Conservation (phyloP, 64 coral and sea anemone species). For the Actinia tenebrosa region DNA sequence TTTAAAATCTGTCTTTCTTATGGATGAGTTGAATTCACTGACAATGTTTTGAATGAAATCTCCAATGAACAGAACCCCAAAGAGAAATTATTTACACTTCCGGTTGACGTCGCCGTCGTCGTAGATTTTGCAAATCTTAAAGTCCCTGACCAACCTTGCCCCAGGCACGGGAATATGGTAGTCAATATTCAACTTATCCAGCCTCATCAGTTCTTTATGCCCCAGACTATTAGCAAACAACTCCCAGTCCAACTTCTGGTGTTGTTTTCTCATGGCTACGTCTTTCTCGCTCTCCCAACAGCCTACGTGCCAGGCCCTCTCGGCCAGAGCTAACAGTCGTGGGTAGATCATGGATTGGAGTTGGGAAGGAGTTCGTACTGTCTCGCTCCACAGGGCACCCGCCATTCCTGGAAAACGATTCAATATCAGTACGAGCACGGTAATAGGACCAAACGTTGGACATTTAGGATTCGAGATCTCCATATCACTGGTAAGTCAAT, state of each 20-base stretch:
- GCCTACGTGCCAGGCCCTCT: slow-evolving; percentile 83
- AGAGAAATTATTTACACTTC: too few species aligned
- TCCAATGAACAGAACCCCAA: too few species aligned
- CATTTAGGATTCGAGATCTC: too few species aligned
- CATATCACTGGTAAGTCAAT: too few species aligned
- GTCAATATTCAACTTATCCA: slow-evolving; percentile 75
- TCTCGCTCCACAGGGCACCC: slow-evolving; percentile 84
- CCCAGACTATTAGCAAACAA: slow-evolving; percentile 76
- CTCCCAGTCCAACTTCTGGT: slow-evolving; percentile 68
- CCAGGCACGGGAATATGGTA: slow-evolving; percentile 79
- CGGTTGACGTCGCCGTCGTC: too few species aligned
- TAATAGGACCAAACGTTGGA: not conserved
- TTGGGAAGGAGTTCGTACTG: slow-evolving; percentile 73
- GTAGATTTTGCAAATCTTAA: too few species aligned
- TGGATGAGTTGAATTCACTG: too few species aligned
- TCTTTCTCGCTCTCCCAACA: slow-evolving; percentile 69
- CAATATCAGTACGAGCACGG: not conserved
- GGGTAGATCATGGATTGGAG: slow-evolving; percentile 92
- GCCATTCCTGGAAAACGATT: slow-evolving; percentile 54
- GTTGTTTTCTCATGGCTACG: slow-evolving; percentile 25
- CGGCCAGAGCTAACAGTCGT: slow-evolving; percentile 77
- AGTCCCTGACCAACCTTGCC: slow-evolving; percentile 33
- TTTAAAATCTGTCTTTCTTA: too few species aligned
- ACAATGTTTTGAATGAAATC: too few species aligned
- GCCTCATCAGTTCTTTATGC: slow-evolving; percentile 67